Percentiles rank a stretch among this genome's conserved stretches.
Conservation (phyloP, 2,797 vertebrate genomes). For the Karalla daura region DNA sequence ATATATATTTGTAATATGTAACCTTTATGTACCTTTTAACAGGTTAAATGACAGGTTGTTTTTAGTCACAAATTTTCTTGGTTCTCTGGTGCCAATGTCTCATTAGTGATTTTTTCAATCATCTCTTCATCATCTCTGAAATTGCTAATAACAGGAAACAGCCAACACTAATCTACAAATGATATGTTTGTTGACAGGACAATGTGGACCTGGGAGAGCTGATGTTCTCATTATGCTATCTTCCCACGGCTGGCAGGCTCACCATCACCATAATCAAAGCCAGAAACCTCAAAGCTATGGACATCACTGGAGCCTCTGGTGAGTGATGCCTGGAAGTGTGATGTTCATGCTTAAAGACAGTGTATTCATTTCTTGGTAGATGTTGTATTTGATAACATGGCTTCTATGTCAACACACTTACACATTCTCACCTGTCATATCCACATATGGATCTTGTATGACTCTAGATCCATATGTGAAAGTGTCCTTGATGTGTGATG, state of each 20-base stretch:
- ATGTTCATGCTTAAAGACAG: neutral
- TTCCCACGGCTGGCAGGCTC: slow-evolving; percentile 96
- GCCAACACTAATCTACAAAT: neutral
- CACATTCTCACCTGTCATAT: neutral
- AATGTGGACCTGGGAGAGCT: slow-evolving; percentile 97
- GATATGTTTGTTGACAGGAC: slow-evolving; percentile 81
- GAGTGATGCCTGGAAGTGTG: slow-evolving; percentile 29
- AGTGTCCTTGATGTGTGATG: slow-evolving; percentile 96
- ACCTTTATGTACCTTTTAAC: no score
- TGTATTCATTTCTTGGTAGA: neutral
- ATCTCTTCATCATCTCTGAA: neutral
- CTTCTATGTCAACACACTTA: neutral
- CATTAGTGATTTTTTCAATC: neutral
- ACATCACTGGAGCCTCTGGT: slow-evolving; percentile 99
- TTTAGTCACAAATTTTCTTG: no score
- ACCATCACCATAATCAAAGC: slow-evolving; percentile 99
- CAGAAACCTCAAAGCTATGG: slow-evolving; percentile 99
- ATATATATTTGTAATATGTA: no score
- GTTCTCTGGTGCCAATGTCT: neutral
- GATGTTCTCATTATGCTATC: slow-evolving; percentile 99
- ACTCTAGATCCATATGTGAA: slow-evolving; percentile 87
- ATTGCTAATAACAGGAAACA: neutral
- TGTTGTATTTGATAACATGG: neutral
- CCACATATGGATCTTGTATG: neutral
- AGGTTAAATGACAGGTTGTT: no score